Evolutionary conservation across 2,113 vertebrate genomes (phyloP).

Genomic region (Trichechus manatus): DNA sequence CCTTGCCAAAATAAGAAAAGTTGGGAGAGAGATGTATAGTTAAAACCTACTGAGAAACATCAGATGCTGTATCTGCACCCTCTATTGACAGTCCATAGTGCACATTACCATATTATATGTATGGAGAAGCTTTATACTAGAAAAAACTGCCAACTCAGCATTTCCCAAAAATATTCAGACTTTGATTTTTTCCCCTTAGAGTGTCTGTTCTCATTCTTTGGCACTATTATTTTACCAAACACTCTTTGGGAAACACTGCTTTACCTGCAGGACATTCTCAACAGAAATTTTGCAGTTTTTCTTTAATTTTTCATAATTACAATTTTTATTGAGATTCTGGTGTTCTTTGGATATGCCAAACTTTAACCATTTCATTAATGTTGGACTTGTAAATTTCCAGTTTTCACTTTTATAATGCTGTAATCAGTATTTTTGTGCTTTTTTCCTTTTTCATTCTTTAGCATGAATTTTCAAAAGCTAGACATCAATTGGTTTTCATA

Average conservation of each 20-base stretch:
- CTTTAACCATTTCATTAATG: not conserved
- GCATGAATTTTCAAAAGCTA: constrained; percentile 32
- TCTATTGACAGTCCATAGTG: not conserved
- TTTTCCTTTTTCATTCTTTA: constrained; percentile 9
- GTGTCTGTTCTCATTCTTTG: not conserved
- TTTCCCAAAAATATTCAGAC: not conserved
- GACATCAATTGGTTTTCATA: not conserved
- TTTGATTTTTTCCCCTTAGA: not conserved
- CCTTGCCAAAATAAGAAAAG: not conserved
- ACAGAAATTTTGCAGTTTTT: not conserved
- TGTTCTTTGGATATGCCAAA: not conserved
- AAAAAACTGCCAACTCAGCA: not conserved
- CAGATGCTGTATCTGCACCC: no score
- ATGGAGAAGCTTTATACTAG: not conserved
- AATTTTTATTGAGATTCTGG: constrained; percentile 13
- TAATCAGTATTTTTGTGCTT: not conserved
- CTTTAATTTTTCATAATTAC: constrained; percentile 47
- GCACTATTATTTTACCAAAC: not conserved
- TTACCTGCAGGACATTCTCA: not conserved
- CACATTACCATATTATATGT: not conserved
- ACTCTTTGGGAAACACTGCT: not conserved
- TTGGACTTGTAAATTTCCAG: not conserved
- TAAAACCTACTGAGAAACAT: not conserved
- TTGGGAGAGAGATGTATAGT: not conserved
- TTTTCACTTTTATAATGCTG: not conserved